Conservation (phyloP, 2,113 vertebrate species). For the Ceyx margarethae region DNA sequence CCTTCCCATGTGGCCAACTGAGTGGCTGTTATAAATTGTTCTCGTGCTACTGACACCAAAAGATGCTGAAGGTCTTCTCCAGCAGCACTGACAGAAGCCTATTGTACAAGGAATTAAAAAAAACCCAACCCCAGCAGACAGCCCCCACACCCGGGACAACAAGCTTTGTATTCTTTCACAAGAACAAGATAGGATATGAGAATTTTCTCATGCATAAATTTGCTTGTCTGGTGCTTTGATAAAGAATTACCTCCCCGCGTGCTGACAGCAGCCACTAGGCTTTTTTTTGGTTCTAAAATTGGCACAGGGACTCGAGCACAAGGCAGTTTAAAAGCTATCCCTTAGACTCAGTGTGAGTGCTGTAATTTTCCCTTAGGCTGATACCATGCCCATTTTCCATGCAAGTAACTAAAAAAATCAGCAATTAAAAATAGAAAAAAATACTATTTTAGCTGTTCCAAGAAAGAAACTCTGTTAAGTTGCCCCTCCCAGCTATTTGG, state of each 20-base stretch:
- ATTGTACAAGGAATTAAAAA: conserved; percentile 36
- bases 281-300: neutral
- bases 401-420: neutral
- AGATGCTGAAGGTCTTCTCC: conserved; percentile 37
- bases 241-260: neutral
- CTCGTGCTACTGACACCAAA: conserved; percentile 13
- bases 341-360: neutral
- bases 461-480: conserved; percentile 4
- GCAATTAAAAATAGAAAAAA: neutral
- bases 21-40: conserved; percentile 15
- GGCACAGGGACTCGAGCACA: neutral
- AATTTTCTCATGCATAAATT: conserved; percentile 57
- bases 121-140: fast-evolving
- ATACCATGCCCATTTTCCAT: neutral
- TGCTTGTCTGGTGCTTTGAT: conserved; percentile 36
- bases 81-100: conserved; percentile 19
- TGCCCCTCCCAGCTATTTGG: neutral
- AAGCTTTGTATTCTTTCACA: conserved; percentile 40
- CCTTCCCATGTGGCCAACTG: neutral
- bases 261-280: neutral
- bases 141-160: conserved; percentile 1
- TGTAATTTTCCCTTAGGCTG: neutral
- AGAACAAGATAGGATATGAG: conserved; percentile 25
- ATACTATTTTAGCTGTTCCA: neutral
- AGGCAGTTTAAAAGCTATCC: neutral